Conservation (phyloP, 2,113 vertebrate species). For the Hippoglossus stenolepis region DNA sequence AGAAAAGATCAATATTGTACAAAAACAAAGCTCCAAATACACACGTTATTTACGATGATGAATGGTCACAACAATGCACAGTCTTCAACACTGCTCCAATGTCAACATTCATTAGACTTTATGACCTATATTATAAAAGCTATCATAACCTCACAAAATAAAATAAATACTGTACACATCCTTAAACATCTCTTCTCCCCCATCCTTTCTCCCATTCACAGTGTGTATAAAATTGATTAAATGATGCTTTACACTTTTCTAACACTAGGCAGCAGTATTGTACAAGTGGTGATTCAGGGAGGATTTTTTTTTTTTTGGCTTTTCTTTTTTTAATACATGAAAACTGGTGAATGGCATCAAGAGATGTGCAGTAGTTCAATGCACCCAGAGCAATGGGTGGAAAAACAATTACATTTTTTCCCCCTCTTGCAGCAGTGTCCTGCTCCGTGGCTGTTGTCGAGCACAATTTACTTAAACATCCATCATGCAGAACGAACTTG, state of each 20-base stretch:
- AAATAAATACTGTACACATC: conserved; percentile 85
- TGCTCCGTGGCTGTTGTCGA: conserved; percentile 48
- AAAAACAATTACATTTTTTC: conserved; percentile 28
- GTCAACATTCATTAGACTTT: conserved; percentile 57
- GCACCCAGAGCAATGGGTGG: conserved; percentile 27
- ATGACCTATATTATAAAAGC: conserved; percentile 70
- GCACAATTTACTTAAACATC: conserved; percentile 55
- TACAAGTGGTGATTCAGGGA: conserved; percentile 55
- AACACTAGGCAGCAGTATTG: conserved; percentile 78
- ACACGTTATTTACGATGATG: conserved; percentile 51
- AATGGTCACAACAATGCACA: conserved; percentile 60
- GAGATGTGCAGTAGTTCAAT: conserved; percentile 48
- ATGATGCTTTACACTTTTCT: conserved; percentile 61
- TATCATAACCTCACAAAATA: conserved; percentile 71
- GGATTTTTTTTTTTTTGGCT: conserved; percentile 8
- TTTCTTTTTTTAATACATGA: conserved; percentile 8
- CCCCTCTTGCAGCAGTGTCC: conserved; percentile 27
- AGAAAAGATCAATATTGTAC: conserved; percentile 70
- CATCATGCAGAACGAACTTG: conserved; percentile 50
- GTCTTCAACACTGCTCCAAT: conserved; percentile 47
- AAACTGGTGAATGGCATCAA: conserved; percentile 26
- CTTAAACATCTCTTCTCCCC: conserved; percentile 41
- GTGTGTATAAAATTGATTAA: conserved; percentile 62
- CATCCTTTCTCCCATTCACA: conserved; percentile 53
- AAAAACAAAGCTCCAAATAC: conserved; percentile 64